phyloP scores from a whole-genome alignment of 2,888 invertebrate genomes.

The Sipha maydis region DNA sequence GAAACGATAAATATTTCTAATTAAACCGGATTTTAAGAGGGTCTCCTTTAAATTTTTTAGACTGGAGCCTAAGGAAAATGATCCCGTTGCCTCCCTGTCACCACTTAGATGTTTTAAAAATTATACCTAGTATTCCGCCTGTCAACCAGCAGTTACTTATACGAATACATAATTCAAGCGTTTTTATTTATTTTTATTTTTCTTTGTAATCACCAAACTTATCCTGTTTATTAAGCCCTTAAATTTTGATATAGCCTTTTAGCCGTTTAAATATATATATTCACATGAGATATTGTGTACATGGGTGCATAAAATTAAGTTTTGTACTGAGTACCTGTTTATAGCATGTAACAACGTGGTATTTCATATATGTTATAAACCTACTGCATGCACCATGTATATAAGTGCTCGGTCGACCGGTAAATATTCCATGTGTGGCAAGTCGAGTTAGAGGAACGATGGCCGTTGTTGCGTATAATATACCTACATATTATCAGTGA shows the following conservation, averaged over 20 bases:
- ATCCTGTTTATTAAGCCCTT: neutral
- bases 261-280: neutral
- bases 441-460: neutral
- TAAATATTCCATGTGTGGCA: neutral
- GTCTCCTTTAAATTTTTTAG: too few relatives aligned
- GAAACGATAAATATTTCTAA: too few relatives aligned
- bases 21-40: too few relatives aligned
- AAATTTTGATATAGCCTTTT: slow-evolving; percentile 27
- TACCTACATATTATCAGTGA: neutral
- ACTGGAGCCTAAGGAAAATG: too few relatives aligned
- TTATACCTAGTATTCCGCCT: too few relatives aligned
- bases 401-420: neutral
- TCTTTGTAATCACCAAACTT: neutral
- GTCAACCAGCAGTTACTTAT: neutral
- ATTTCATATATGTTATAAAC: neutral
- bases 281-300: neutral
- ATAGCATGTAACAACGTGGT: neutral
- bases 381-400: neutral
- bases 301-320: neutral
- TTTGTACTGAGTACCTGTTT: neutral
- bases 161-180: too few relatives aligned
- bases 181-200: neutral
- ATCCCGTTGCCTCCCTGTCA: too few relatives aligned
- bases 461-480: neutral
- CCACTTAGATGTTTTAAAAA: too few relatives aligned